phyloP scores from a whole-genome alignment of 2,888 invertebrate genomes.

The Lasioglossum morio region DNA sequence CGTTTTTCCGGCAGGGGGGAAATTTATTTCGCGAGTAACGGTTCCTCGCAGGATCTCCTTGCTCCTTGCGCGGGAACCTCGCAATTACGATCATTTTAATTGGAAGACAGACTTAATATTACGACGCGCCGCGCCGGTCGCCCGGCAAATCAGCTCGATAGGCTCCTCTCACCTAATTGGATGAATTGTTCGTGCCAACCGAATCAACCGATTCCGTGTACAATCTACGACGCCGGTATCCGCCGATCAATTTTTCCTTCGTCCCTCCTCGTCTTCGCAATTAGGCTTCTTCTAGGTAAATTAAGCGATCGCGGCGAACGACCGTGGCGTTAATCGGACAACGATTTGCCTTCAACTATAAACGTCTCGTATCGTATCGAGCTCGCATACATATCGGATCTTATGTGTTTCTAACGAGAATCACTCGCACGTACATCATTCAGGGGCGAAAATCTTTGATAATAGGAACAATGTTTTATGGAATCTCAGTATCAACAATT shows the following conservation, averaged over 20 bases:
- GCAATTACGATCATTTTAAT: conserved; percentile 38
- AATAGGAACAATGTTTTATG: too few relatives aligned
- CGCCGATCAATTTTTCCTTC: background rate
- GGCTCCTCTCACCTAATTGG: conserved; percentile 15
- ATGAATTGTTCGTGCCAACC: conserved; percentile 15
- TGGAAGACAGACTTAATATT: conserved; percentile 21
- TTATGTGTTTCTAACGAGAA: background rate
- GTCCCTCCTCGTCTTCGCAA: background rate
- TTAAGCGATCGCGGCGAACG: background rate
- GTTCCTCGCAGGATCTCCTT: conserved; percentile 7
- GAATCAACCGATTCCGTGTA: background rate
- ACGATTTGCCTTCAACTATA: background rate
- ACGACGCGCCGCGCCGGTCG: conserved; percentile 1
- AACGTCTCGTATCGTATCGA: background rate
- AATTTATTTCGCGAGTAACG: conserved; percentile 44
- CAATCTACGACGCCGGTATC: background rate
- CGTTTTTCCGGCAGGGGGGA: conserved; percentile 41
- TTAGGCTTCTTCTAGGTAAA: background rate
- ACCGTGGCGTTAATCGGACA: background rate
- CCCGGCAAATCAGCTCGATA: conserved; percentile 9
- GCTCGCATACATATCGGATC: background rate
- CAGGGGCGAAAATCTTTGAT: too few relatives aligned
- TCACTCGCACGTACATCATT: too few relatives aligned
- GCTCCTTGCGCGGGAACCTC: conserved; percentile 5
- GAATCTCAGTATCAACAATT: too few relatives aligned